A percentile compares a stretch with the other conserved stretches of the same genome.
These are phyloP conservation scores for Zoanthus sociatus DNA, from an alignment of 92 coral and sea anemone genomes.

Conservation along the genomic window DNA sequence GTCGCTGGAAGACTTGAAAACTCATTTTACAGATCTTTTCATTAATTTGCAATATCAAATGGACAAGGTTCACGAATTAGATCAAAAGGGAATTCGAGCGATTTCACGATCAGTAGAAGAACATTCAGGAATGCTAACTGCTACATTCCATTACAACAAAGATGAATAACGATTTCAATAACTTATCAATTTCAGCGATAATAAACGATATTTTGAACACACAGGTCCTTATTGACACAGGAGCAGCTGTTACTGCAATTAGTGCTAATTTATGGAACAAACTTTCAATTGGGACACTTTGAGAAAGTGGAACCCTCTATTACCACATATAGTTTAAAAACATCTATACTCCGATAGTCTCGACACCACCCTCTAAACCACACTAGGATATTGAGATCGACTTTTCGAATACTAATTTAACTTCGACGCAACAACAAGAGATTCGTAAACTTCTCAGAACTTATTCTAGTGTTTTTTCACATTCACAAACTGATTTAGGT, in stretches of 20 bases:
- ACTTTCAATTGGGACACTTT: slow-evolving; percentile 7
- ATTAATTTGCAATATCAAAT: background rate
- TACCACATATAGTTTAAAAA: background rate
- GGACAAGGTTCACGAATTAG: slow-evolving; percentile 17
- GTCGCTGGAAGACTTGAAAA: slow-evolving; percentile 17
- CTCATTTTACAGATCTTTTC: slow-evolving; percentile 14
- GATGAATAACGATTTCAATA: background rate
- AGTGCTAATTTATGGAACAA: slow-evolving; percentile 1
- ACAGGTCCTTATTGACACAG: slow-evolving; percentile 37
- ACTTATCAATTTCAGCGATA: background rate
- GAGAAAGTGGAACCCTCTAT: background rate
- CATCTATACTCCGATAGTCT: background rate
- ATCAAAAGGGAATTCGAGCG: slow-evolving; percentile 24
- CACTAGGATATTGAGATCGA: background rate
- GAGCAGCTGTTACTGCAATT: slow-evolving; percentile 37
- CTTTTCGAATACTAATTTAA: slow-evolving; percentile 13
- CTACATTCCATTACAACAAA: background rate
- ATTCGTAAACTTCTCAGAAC: slow-evolving; percentile 30
- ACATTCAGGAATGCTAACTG: slow-evolving; percentile 16
- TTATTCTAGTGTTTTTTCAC: slow-evolving; percentile 64
- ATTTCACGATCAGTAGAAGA: slow-evolving; percentile 14
- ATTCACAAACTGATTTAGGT: slow-evolving; percentile 54
- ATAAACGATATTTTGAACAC: slow-evolving; percentile 19
- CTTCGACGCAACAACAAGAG: background rate
- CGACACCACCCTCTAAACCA: background rate